Evolutionary conservation across 2,888 invertebrate species (phyloP).

Genomic region (Rotaria magnacalcarata): DNA sequence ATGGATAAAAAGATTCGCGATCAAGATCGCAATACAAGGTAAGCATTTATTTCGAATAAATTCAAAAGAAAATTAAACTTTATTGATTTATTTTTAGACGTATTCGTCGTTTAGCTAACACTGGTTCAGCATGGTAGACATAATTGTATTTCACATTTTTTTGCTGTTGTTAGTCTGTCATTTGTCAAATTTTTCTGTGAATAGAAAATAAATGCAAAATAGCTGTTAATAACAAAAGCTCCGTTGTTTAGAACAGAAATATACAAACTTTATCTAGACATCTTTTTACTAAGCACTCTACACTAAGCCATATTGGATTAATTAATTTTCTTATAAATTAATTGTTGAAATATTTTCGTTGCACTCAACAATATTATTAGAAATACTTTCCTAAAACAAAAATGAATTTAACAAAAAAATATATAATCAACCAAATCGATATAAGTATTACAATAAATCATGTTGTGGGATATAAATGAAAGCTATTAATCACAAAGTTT

Average conservation of each 20-base stretch:
- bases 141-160: background rate
- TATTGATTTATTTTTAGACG: background rate
- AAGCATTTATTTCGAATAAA: background rate
- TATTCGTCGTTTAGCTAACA: slow-evolving; percentile 45
- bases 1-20: slow-evolving; percentile 99
- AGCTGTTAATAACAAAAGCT: background rate
- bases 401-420: no score
- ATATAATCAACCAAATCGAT: no score
- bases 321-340: no score
- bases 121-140: slow-evolving; percentile 43
- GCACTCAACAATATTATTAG: no score
- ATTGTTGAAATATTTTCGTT: no score
- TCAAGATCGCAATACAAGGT: slow-evolving; percentile 93
- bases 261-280: no score
- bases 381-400: no score
- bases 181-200: background rate
- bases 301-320: no score
- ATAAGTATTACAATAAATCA: no score
- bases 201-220: background rate
- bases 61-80: background rate
- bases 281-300: no score
- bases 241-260: background rate
- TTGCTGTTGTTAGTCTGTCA: slow-evolving; percentile 5
- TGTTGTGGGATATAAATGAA: no score
- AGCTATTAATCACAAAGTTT: no score